These are phyloP conservation scores for Xenotilapia leptura DNA, from an alignment of 2,113 vertebrate genomes.

Conservation along the genomic window DNA sequence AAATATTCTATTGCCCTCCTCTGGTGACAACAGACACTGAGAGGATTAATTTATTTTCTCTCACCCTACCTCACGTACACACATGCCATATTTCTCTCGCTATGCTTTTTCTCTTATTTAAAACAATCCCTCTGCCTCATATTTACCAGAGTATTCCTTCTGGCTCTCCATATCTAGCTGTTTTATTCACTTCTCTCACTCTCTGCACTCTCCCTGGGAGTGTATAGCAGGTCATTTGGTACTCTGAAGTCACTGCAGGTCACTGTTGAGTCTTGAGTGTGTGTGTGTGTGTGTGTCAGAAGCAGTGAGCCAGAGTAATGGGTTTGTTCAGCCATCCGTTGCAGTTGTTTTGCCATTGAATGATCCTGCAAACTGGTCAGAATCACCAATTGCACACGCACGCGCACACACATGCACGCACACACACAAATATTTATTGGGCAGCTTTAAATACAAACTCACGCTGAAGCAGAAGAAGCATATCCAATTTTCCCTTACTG, in stretches of 20 bases:
- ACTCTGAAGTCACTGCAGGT: conserved; percentile 34
- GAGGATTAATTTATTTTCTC: background rate
- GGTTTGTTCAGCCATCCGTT: conserved; percentile 63
- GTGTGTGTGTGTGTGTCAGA: conserved; percentile 36
- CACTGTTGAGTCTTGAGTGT: background rate
- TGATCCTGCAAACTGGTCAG: conserved; percentile 44
- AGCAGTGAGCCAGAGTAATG: conserved; percentile 64
- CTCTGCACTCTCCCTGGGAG: conserved; percentile 19
- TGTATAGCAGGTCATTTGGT: conserved; percentile 29
- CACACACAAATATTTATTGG: background rate
- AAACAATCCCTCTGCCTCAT: background rate
- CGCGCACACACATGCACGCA: background rate
- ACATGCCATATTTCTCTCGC: background rate
- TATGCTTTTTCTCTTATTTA: background rate
- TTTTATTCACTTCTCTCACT: conserved; percentile 4
- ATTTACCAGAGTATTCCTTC: background rate
- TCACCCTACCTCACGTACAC: background rate
- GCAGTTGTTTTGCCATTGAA: conserved; percentile 50
- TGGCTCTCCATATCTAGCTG: background rate
- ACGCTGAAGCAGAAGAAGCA: background rate
- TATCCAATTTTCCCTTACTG: background rate
- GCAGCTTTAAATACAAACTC: background rate
- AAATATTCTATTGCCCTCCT: conserved; percentile 32
- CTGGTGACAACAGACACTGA: conserved; percentile 7
- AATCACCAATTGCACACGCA: conserved; percentile 29